Evolutionary conservation across 2,113 vertebrate genomes (phyloP), one percentile per base, ranked within the genome.

Genomic region (Amphiprion percula): DNA sequence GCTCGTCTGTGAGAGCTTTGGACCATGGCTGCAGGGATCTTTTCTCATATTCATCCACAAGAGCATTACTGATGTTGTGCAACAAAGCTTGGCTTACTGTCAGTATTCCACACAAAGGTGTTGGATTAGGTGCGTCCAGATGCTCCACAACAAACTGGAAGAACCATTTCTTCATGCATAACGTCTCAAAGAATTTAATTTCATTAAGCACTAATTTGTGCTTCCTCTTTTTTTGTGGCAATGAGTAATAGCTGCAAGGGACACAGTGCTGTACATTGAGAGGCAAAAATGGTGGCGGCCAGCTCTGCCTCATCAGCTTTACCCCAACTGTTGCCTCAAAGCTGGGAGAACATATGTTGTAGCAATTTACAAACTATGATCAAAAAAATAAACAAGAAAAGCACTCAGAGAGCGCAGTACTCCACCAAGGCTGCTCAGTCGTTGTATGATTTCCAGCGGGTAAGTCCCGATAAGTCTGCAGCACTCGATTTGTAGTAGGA

Each of bases 31-130:
- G 49, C 11, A 47, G 46, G 24, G 69, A 74, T 69, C 21, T 26
- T 78, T 82, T 23, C 12, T 63, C 14, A 16, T 28, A 44, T 12
- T 80, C 17, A 49, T 17, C 66, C 53, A 33, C 54, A 70, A 44
- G 19, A 71, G 69, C 23, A 46, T 62, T 44, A 44, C 16, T 21
- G 52, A 55, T 58, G 73, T 21, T 50, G 19, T 52, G 21, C 19
- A 30, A 41, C 56, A 64, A 58, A 4, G 19, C n/a, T 50, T 37
- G n/a, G 4, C 28, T 64, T 11, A 33, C 37, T n/a, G 21, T 24
- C 8, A 5, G 3, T 47, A 30, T 16, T 66, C 33, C 23, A 19
- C 44, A 60, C n/a, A 61, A 30, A 56, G 39, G 26, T 52, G 17
- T 21, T 59, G n/a, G 21, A 21, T 19, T 6, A 5, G 11, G 49